Conservation (phyloP, 30 jellyfish, hydroid and myxozoan genomes). For the Aurelia coerulea region DNA sequence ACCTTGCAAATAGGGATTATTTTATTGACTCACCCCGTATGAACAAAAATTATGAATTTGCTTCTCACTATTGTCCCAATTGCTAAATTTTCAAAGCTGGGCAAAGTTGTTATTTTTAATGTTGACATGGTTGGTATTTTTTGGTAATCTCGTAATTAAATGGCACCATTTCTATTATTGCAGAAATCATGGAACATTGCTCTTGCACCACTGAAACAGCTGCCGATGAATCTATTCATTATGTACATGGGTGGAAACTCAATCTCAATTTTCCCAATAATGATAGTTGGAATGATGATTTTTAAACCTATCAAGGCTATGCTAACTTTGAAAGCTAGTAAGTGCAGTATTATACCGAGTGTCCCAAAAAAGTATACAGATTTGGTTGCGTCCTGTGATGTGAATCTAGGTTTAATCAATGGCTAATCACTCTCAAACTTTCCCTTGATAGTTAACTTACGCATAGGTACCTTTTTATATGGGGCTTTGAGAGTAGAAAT, state of each 20-base stretch:
- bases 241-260: slow-evolving; percentile 98
- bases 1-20: no score
- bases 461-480: no score
- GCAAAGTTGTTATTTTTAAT: not conserved
- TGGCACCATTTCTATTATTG: not conserved
- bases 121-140: not conserved
- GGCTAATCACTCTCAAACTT: no score
- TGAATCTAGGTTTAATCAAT: no score
- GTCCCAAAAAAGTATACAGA: no score
- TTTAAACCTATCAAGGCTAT: slow-evolving; percentile 89
- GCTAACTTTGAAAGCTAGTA: slow-evolving; percentile 77
- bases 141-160: not conserved
- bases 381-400: no score
- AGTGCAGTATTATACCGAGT: not conserved
- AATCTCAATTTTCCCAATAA: slow-evolving; percentile 92
- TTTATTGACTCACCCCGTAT: no score
- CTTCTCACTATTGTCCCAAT: not conserved
- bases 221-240: slow-evolving; percentile 96
- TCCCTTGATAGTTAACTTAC: no score
- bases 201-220: slow-evolving; percentile 90
- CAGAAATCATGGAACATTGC: slow-evolving; percentile 99
- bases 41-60: no score
- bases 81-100: not conserved
- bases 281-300: slow-evolving; percentile 98
- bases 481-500: no score